These are phyloP conservation scores for Aricia artaxerxes DNA, from an alignment of 2,888 invertebrate species.

Conservation along the genomic window DNA sequence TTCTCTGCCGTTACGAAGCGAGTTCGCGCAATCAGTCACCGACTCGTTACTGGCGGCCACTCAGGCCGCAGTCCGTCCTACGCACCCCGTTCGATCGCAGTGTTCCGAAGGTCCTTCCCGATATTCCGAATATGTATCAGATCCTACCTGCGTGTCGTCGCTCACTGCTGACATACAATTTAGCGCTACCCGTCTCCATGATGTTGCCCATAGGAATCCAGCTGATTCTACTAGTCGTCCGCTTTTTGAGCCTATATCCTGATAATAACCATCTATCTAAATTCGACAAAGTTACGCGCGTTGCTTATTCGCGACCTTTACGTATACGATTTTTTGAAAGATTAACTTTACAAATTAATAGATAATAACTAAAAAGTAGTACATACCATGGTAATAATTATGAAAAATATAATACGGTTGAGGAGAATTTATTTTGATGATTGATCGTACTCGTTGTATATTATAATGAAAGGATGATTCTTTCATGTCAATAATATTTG, in stretches of 20 bases:
- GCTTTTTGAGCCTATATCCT: conserved; percentile 65
- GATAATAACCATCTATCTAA: conserved; percentile 73
- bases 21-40: conserved; percentile 75
- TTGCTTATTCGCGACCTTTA: conserved; percentile 50
- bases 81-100: conserved; percentile 59
- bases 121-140: conserved; percentile 40
- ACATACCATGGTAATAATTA: not conserved
- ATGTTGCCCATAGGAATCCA: conserved; percentile 65
- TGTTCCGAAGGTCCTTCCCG: conserved; percentile 59
- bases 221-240: conserved; percentile 68
- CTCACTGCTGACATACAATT: conserved; percentile 51
- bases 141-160: conserved; percentile 51
- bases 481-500: not conserved
- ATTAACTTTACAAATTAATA: not conserved
- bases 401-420: not conserved
- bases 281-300: conserved; percentile 67
- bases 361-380: not conserved
- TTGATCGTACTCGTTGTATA: not conserved
- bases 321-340: conserved; percentile 31
- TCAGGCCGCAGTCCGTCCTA: conserved; percentile 53
- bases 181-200: conserved; percentile 51
- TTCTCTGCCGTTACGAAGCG: conserved; percentile 71
- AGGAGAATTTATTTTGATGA: not conserved
- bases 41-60: conserved; percentile 61
- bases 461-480: not conserved